Percentiles rank a stretch among this genome's conserved stretches.
phyloP scores from a whole-genome alignment of 1,140 invertebrate species.

The Lepidurus packardi region DNA sequence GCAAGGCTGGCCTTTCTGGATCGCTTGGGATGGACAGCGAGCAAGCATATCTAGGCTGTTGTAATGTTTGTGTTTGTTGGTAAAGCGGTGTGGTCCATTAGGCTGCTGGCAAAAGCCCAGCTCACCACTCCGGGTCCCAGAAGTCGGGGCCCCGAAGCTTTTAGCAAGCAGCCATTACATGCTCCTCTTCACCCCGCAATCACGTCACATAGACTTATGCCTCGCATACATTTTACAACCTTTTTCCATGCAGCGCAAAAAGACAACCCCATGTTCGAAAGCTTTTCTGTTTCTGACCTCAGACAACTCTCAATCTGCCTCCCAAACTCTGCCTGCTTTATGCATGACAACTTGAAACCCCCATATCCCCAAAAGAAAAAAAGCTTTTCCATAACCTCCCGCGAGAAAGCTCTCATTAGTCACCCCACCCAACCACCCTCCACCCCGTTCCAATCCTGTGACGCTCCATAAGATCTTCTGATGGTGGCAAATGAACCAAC shows the following conservation, averaged over 20 bases:
- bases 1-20: too few species aligned
- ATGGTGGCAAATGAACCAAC: too few species aligned
- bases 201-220: slow-evolving; percentile 18
- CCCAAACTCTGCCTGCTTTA: not conserved
- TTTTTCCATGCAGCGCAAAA: not conserved
- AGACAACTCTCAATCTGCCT: not conserved
- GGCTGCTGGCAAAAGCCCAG: slow-evolving; percentile 16
- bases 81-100: slow-evolving; percentile 21
- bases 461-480: too few species aligned
- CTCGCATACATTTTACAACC: not conserved
- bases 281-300: not conserved
- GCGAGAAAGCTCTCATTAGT: slow-evolving; percentile 8
- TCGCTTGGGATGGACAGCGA: not conserved
- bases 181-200: slow-evolving; percentile 14
- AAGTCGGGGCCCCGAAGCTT: not conserved
- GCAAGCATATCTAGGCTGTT: slow-evolving; percentile 3
- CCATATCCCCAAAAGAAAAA: not conserved
- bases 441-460: not conserved
- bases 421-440: slow-evolving; percentile 2
- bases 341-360: slow-evolving; percentile 1
- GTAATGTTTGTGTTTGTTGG: slow-evolving; percentile 15
- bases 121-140: not conserved
- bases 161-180: slow-evolving; percentile 12
- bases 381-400: not conserved
- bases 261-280: not conserved